phyloP scores from a whole-genome alignment of 1,140 invertebrate species.

The Penaeus japonicus region DNA sequence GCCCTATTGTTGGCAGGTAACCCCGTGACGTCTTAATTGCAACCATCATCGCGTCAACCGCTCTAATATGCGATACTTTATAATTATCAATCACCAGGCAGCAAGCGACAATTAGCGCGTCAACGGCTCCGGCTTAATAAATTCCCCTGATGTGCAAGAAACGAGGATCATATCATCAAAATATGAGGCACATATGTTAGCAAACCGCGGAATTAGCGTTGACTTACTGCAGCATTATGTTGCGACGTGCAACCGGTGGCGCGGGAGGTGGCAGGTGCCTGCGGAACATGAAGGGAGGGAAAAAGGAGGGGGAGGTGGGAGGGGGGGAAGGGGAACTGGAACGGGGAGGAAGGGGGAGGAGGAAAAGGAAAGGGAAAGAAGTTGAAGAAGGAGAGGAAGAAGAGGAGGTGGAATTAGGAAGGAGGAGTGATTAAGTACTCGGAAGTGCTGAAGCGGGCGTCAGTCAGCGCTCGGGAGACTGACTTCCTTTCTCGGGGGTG shows the following conservation, averaged over 20 bases:
- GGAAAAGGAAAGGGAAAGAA: no score
- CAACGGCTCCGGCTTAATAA: background rate
- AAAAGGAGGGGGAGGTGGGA: background rate
- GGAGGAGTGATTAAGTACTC: no score
- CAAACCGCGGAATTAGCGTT: background rate
- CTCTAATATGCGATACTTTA: background rate
- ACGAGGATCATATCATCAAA: constrained; percentile 16
- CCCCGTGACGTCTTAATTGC: background rate
- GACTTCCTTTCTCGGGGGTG: no score
- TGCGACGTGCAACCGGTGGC: no score
- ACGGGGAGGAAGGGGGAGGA: background rate
- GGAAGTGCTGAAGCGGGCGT: no score
- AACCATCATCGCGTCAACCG: background rate
- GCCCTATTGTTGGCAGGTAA: background rate
- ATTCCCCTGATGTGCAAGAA: constrained; percentile 12
- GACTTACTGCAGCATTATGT: background rate
- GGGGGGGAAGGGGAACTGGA: background rate
- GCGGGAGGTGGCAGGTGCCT: no score
- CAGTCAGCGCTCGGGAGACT: no score
- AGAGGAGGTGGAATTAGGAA: no score
- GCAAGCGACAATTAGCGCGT: constrained; percentile 11
- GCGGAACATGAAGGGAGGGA: no score
- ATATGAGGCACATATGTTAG: constrained; percentile 21
- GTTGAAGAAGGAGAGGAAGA: no score
- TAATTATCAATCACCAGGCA: background rate